phyloP scores from a whole-genome alignment of 2,113 vertebrate species.

The Prinia subflava region DNA sequence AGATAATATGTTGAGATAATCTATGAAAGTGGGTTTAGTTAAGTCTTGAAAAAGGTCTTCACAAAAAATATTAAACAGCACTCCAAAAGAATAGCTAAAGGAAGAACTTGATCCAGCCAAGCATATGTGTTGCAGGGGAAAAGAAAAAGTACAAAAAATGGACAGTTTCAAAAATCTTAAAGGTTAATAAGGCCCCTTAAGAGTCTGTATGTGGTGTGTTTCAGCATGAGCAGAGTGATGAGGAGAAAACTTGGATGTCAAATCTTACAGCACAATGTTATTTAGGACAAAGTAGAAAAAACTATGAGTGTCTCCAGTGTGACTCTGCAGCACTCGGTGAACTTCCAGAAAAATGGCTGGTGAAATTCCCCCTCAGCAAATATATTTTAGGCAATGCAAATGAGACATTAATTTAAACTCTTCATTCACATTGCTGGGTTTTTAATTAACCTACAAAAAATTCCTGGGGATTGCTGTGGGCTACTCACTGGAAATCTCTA shows the following conservation, averaged over 20 bases:
- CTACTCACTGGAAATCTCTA: conserved; percentile 31
- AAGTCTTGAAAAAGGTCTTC: background rate
- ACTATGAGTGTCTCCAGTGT: background rate
- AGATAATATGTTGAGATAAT: background rate
- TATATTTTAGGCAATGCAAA: conserved; percentile 52
- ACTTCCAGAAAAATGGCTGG: background rate
- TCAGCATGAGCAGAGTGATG: background rate
- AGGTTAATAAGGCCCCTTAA: background rate
- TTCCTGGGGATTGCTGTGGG: conserved; percentile 51
- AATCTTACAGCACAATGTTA: background rate
- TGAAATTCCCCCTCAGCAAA: conserved; percentile 13
- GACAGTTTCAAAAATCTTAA: background rate
- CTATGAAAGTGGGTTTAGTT: background rate
- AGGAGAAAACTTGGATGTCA: background rate
- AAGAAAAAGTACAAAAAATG: background rate
- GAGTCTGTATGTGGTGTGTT: background rate
- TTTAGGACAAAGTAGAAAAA: background rate
- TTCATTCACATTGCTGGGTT: conserved; percentile 31
- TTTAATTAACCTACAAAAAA: conserved; percentile 56
- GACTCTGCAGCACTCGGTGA: background rate
- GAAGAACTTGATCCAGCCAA: background rate
- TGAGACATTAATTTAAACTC: conserved; percentile 39
- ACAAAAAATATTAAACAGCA: background rate
- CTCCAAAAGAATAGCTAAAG: background rate
- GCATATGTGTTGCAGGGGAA: background rate